Evolutionary conservation across 2,888 invertebrate species (phyloP).

Genomic region (Pristionchus maxplancki): DNA sequence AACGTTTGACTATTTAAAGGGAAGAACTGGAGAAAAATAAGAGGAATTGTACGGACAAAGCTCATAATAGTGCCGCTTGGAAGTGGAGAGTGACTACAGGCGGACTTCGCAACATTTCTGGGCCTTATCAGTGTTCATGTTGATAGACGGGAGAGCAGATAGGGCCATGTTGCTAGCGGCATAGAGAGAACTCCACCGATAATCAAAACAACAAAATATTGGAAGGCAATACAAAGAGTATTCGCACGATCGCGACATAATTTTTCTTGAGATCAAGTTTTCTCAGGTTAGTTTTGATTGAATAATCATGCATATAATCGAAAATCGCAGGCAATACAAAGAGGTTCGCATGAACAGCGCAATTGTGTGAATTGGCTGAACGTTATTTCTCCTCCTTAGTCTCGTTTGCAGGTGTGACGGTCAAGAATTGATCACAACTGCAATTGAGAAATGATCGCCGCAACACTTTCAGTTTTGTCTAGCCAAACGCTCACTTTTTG

Average conservation of each 20-base stretch:
- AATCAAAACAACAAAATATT: background rate
- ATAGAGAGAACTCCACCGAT: no score
- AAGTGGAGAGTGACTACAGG: background rate
- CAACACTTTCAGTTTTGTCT: slow-evolving; percentile 4
- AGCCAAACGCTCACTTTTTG: background rate
- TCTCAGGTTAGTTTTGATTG: no score
- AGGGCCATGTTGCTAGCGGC: no score
- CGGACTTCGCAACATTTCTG: background rate
- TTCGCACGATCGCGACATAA: no score
- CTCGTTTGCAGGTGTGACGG: background rate
- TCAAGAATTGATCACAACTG: background rate
- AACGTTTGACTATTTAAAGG: no score
- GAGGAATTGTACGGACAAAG: background rate
- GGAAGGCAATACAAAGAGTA: no score
- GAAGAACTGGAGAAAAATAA: no score
- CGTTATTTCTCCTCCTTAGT: no score
- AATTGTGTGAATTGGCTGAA: background rate
- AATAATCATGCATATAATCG: no score
- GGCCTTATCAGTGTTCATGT: no score
- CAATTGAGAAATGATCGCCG: no score
- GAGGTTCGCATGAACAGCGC: background rate
- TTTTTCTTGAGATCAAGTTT: background rate
- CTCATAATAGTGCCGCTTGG: background rate
- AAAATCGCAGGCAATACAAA: background rate
- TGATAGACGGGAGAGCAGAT: no score